These are phyloP conservation scores for Drosophila teissieri DNA, from an alignment of 1,140 invertebrate species.

Conservation along the genomic window DNA sequence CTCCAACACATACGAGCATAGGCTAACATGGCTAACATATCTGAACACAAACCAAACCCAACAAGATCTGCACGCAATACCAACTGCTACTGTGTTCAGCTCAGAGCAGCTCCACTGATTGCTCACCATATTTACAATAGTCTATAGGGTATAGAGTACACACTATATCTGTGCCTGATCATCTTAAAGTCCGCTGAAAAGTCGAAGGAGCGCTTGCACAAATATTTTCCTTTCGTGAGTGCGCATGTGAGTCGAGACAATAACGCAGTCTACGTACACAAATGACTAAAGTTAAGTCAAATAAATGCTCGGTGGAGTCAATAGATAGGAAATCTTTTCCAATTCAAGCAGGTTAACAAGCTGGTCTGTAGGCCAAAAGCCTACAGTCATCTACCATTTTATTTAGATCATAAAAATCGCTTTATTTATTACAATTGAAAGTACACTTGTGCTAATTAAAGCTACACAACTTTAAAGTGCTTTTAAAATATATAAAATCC, in stretches of 20 bases:
- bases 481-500: neutral
- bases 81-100: constrained; percentile 73
- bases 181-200: constrained; percentile 26
- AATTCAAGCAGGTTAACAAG: neutral
- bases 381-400: too few species aligned
- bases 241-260: constrained; percentile 32
- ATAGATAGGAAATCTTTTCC: neutral
- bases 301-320: constrained; percentile 11
- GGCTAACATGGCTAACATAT: too few species aligned
- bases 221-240: constrained; percentile 54
- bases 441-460: neutral
- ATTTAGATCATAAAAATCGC: too few species aligned
- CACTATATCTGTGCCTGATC: constrained; percentile 36
- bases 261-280: neutral
- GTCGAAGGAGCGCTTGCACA: constrained; percentile 63
- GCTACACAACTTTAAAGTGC: neutral
- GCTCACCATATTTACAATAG: constrained; percentile 48
- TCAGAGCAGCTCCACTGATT: constrained; percentile 15
- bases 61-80: constrained; percentile 36
- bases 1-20: constrained; percentile 7
- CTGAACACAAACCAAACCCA: constrained; percentile 9
- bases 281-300: constrained; percentile 11
- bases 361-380: neutral
- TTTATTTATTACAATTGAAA: neutral
- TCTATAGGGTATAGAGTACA: constrained; percentile 35